Percentiles rank a stretch among this genome's conserved stretches.
phyloP scores from a whole-genome alignment of 1,140 invertebrate species.

The Leptestheria dahalacensis region DNA sequence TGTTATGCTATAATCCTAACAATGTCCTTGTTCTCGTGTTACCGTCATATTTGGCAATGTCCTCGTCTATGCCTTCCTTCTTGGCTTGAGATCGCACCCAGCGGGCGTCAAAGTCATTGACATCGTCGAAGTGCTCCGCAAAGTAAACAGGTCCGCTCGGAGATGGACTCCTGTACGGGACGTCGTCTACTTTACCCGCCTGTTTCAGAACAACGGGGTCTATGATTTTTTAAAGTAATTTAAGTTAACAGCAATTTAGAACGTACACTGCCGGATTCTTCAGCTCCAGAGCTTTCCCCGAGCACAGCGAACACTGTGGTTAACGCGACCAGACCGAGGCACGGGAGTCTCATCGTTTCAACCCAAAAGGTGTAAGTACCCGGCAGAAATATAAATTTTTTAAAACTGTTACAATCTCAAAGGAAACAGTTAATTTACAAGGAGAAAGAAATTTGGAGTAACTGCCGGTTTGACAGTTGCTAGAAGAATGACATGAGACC shows the following conservation, averaged over 20 bases:
- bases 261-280: no score
- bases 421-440: no score
- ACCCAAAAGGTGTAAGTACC: no score
- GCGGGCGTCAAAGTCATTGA: conserved; percentile 48
- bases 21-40: conserved; percentile 26
- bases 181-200: conserved; percentile 17
- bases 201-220: neutral
- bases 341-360: no score
- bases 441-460: no score
- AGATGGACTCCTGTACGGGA: conserved; percentile 28
- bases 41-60: conserved; percentile 91
- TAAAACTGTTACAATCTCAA: no score
- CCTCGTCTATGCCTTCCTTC: conserved; percentile 79
- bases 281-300: no score
- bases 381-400: no score
- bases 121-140: conserved; percentile 76
- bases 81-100: conserved; percentile 86
- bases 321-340: no score
- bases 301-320: no score
- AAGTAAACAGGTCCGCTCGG: conserved; percentile 47
- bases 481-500: neutral
- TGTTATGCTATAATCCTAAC: neutral
- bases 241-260: no score
- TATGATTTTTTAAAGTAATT: neutral
- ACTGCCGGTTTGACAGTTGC: no score